phyloP scores from a whole-genome alignment of 2,888 invertebrate species.

The Trisateles emortualis region DNA sequence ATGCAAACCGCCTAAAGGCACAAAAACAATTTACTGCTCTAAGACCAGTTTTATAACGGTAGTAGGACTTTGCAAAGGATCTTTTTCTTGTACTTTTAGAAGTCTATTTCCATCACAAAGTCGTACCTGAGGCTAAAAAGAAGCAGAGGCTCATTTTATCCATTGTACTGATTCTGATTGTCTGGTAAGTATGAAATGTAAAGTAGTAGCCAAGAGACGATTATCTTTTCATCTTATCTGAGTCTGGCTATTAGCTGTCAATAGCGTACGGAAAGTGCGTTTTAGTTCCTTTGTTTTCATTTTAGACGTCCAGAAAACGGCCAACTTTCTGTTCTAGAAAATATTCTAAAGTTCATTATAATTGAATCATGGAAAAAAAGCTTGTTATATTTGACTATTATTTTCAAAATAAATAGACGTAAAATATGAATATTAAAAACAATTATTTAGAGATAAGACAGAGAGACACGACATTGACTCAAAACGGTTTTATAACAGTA shows the following conservation, averaged over 20 bases:
- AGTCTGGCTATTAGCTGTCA: conserved; percentile 1
- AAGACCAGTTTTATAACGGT: conserved; percentile 68
- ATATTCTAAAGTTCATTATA: neutral
- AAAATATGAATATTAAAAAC: no score
- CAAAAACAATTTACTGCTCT: conserved; percentile 82
- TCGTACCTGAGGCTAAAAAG: conserved; percentile 65
- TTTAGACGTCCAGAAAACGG: neutral
- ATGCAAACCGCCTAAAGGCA: conserved; percentile 71
- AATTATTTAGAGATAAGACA: no score
- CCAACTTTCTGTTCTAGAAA: neutral
- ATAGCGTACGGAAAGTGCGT: neutral
- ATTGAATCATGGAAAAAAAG: no score
- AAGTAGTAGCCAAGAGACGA: conserved; percentile 15
- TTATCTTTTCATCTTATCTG: conserved; percentile 2
- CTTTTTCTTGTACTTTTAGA: conserved; percentile 62
- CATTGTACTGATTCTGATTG: conserved; percentile 54
- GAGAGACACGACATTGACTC: no score
- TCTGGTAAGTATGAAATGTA: conserved; percentile 33
- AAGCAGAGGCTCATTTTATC: conserved; percentile 46
- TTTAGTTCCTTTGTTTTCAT: neutral
- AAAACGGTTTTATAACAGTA: no score
- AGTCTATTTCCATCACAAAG: conserved; percentile 78
- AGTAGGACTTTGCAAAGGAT: conserved; percentile 64
- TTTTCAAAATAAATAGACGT: no score
- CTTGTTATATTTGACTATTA: no score